phyloP scores from a whole-genome alignment of 2,113 vertebrate genomes.

The Tamias sibiricus region DNA sequence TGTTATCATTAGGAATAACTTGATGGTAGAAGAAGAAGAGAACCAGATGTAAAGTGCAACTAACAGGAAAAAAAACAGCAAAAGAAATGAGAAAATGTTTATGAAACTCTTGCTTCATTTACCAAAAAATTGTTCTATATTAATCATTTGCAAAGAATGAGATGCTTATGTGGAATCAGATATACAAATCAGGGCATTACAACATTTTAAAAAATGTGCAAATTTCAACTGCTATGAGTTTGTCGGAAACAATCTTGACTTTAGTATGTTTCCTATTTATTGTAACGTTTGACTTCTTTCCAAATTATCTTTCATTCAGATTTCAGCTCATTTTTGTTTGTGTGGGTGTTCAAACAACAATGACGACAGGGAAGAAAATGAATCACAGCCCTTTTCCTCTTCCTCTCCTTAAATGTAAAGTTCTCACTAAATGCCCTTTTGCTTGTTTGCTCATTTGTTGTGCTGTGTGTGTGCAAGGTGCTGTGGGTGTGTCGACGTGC shows the following conservation, averaged over 20 bases:
- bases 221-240: neutral
- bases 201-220: neutral
- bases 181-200: neutral
- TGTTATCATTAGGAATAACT: neutral
- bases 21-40: neutral
- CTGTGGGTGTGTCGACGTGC: neutral
- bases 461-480: neutral
- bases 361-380: conserved; percentile 22
- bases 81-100: conserved; percentile 1
- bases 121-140: conserved; percentile 39
- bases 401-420: neutral
- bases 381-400: neutral
- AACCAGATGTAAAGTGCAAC: conserved; percentile 20
- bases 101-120: conserved; percentile 49
- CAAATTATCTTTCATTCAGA: conserved; percentile 46
- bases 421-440: neutral
- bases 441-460: neutral
- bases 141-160: conserved; percentile 53
- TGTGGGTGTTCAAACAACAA: conserved; percentile 8
- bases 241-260: neutral
- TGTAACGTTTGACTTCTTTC: conserved; percentile 42
- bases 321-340: conserved; percentile 56
- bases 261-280: conserved; percentile 60
- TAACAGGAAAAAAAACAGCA: neutral
- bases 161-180: neutral